Base-by-base conservation (phyloP, 1,140 invertebrate genomes). In the Drosophila pseudoananassae region DNA sequence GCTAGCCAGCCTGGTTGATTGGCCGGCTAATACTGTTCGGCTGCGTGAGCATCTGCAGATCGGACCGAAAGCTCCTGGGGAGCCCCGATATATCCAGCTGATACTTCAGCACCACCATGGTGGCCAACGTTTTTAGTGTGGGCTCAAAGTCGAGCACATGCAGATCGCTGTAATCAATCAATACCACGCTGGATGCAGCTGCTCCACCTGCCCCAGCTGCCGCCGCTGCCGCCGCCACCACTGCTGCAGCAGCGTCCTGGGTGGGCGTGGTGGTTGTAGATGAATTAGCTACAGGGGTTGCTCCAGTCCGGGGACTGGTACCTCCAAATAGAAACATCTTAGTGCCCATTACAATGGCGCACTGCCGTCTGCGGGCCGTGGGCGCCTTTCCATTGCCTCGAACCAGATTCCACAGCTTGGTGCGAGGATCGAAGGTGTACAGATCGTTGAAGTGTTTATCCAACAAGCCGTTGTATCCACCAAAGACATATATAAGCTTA, bases 301-400 rank as follows among this genome's bases (percentile, higher is more conserved):
- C 0, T 2, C 20, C 1, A 12, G 38, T 45, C 4, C 14, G 23
- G 82, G 93, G 95, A 94, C 95, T 97, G 55, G 97, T 97, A 43
- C 97, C 97, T 33, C 97, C 97, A 92, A 98, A 98, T 38, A 98
- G 92, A 87, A 94, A 97, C 55, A 97, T 93, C 82, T 94, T 93
- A 72, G 95, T 93, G 15, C 93, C 94, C 72, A 96, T 93, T 4
- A 96, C 92, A 76, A 97, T 92, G 85, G 96, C 97, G 47, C 95
- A 96, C 91, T 98, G 97, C 43, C 97, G 92, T 78, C 97, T 93
- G 36, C 97, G 92, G 8, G 95, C 93, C 77, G 94, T 94, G 0
- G 96, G 96, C n/a, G 92, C 79, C 43, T 91, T 76, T 1, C 95
- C 95, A 40, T 91, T 88, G 4, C 94, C 92, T 66, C 94, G 93